Evolutionary conservation across 1,140 invertebrate genomes (phyloP), one percentile per base, ranked within the genome.

Genomic region (Zaprionus taronus): DNA sequence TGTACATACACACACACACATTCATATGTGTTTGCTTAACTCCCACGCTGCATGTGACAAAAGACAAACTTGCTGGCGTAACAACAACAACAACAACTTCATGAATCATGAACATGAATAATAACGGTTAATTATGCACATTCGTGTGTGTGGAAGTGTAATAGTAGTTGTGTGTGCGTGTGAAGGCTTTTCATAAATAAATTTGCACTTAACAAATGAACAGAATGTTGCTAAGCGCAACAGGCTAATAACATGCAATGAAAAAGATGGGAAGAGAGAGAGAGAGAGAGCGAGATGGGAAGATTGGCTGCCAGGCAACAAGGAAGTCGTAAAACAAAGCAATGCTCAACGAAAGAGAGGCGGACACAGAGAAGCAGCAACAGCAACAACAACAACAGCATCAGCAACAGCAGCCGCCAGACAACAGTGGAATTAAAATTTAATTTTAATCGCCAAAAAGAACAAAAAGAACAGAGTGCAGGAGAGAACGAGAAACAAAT

Each of bases 361-460:
- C 31, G 34, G 34, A 73, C 38, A 72, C 53, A 51, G 28, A 70
- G 44, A 53, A 69, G 60, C 65, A 51, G 36, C 26, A 61, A 6
- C 62, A 69, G 34, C 60, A 41, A 28, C 14, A 49, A 20, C 56
- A 69, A 28, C 76, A 80, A 55, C 65, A 49, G 47, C 24, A 58
- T 4, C 60, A 67, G 41, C 58, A 36, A 41, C 15, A 44, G 20
- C 55, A 68, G 36, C 75, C 76, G 61, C 72, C 67, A 73, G 64
- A 72, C 56, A 67, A 41, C 64, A 72, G 63, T 56, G 64, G 77
- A 87, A 89, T 89, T 86, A 91, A 87, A 89, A 75, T 89, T 87
- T 79, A 87, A 87, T 87, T 87, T 87, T 87, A 87, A 87, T 87
- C 84, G 81, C 84, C 84, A 83, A 87, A 86, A 78, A 78, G 72